phyloP scores from a whole-genome alignment of 2,888 invertebrate species.

The Philereme vetulata region DNA sequence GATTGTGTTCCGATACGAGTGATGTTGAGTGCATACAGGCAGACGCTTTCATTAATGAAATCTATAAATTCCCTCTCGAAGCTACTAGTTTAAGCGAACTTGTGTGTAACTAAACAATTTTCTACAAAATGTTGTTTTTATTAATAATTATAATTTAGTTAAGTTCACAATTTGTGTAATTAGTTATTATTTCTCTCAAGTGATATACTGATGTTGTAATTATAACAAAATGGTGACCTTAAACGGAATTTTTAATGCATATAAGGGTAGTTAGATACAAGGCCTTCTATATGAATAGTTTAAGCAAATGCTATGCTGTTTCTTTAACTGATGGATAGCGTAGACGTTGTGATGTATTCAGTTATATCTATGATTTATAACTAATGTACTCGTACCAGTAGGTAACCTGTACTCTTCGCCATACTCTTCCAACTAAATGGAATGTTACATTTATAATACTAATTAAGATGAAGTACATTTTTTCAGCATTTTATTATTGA shows the following conservation, averaged over 20 bases:
- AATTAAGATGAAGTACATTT: constrained; percentile 54
- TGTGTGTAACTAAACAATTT: constrained; percentile 76
- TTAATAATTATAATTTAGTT: constrained; percentile 43
- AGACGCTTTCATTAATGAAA: constrained; percentile 33
- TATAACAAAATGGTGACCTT: constrained; percentile 79
- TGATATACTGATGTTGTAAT: constrained; percentile 77
- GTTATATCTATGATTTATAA: constrained; percentile 53
- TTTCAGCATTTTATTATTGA: constrained; percentile 54
- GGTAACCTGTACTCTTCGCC: constrained; percentile 59
- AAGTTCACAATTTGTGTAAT: constrained; percentile 63
- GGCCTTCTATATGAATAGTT: constrained; percentile 75
- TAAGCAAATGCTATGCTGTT: constrained; percentile 66
- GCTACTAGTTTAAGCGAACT: constrained; percentile 69
- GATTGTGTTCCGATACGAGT: constrained; percentile 28
- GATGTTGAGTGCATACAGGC: constrained; percentile 27
- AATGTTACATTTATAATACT: constrained; percentile 57
- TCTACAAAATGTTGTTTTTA: constrained; percentile 72
- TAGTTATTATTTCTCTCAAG: constrained; percentile 75
- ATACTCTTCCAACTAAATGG: constrained; percentile 52
- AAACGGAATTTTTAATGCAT: constrained; percentile 79
- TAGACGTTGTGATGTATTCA: constrained; percentile 65
- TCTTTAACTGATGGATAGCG: constrained; percentile 59
- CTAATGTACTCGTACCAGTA: constrained; percentile 51
- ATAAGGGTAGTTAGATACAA: constrained; percentile 79
- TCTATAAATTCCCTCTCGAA: constrained; percentile 66